Percentiles rank a stretch among this genome's conserved stretches.
These are phyloP conservation scores for Pemphredon lugubris DNA, from an alignment of 2,888 invertebrate species.

Conservation along the genomic window DNA sequence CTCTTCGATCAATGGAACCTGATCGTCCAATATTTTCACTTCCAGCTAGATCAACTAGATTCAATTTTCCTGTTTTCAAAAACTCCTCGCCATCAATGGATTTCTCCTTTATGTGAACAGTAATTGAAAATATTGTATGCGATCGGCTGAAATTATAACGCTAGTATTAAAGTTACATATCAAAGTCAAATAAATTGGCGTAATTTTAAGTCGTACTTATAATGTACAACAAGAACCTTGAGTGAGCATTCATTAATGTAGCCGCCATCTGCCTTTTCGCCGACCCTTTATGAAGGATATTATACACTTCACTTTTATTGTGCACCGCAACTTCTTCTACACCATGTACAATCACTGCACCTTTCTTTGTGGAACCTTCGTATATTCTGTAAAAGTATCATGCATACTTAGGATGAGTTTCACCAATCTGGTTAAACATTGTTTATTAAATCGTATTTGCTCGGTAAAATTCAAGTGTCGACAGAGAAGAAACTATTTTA, in stretches of 20 bases:
- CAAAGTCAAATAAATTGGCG: not conserved
- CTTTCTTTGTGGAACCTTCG: slow-evolving; percentile 91
- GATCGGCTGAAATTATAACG: slow-evolving; percentile 92
- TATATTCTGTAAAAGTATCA: too few species aligned
- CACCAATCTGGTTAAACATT: not conserved
- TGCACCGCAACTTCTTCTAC: slow-evolving; percentile 95
- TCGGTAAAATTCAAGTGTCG: too few species aligned
- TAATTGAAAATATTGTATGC: slow-evolving; percentile 97
- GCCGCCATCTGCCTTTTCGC: slow-evolving; percentile 94
- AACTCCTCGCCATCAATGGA: slow-evolving; percentile 94
- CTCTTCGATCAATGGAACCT: slow-evolving; percentile 94
- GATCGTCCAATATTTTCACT: slow-evolving; percentile 98
- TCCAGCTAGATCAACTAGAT: slow-evolving; percentile 98
- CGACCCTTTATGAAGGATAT: slow-evolving; percentile 93
- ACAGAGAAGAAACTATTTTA: too few species aligned
- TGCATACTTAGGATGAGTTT: not conserved
- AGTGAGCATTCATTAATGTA: slow-evolving; percentile 96
- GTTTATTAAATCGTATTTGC: not conserved
- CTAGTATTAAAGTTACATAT: not conserved
- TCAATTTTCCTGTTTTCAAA: slow-evolving; percentile 96
- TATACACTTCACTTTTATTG: slow-evolving; percentile 93
- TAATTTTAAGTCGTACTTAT: not conserved
- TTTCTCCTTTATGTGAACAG: slow-evolving; percentile 95
- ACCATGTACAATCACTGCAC: slow-evolving; percentile 95
- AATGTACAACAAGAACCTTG: slow-evolving; percentile 84